Evolutionary conservation across 2,888 invertebrate genomes (phyloP).

Genomic region (Acanthosoma haemorrhoidale): DNA sequence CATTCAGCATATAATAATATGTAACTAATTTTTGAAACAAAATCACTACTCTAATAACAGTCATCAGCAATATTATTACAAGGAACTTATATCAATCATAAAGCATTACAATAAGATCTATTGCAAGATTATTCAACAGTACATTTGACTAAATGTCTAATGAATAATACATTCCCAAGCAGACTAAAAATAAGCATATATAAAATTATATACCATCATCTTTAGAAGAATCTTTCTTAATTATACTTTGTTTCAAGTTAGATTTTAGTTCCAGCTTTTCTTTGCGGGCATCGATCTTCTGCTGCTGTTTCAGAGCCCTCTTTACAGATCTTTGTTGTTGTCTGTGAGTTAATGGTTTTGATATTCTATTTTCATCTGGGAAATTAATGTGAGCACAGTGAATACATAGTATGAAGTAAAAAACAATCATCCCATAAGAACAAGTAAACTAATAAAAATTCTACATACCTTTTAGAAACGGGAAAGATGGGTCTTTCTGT

Average conservation of each 20-base stretch:
- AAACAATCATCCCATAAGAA: not conserved
- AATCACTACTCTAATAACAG: no score
- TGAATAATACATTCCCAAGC: not conserved
- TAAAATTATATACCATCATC: not conserved
- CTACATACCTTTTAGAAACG: conserved; percentile 47
- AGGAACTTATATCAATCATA: no score
- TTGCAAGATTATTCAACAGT: no score
- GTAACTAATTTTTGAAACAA: no score
- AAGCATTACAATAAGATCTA: no score
- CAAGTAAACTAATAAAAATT: not conserved
- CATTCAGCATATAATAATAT: no score
- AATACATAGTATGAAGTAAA: not conserved
- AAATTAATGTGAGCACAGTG: not conserved
- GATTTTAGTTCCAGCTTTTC: not conserved
- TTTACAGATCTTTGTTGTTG: conserved; percentile 64
- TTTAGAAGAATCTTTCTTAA: not conserved
- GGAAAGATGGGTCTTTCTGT: conserved; percentile 72
- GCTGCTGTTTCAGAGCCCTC: conserved; percentile 51
- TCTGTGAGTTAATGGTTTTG: conserved; percentile 55
- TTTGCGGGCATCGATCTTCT: conserved; percentile 34
- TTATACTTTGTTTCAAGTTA: not conserved
- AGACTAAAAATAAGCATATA: not conserved
- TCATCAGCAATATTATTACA: no score
- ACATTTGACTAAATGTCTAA: not conserved
- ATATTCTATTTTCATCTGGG: conserved; percentile 39